Evolutionary conservation across 2,888 invertebrate species (phyloP).

Genomic region (Acrobasis suavella): DNA sequence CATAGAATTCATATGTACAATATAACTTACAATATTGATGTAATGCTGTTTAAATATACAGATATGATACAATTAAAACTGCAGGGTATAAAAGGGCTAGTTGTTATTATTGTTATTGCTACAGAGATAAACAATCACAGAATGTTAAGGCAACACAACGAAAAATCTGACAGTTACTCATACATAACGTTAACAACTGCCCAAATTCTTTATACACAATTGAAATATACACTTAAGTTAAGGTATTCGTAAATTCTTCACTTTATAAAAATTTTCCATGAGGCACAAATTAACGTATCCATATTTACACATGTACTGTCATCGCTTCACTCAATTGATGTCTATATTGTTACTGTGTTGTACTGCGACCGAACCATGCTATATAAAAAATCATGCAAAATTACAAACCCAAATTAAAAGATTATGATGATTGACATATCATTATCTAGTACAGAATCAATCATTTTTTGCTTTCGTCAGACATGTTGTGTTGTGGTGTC

Average conservation of each 20-base stretch:
- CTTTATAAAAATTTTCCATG: slow-evolving; percentile 17
- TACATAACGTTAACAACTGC: slow-evolving; percentile 14
- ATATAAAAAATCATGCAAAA: slow-evolving; percentile 2
- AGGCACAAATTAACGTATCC: slow-evolving; percentile 26
- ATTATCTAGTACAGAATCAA: no score
- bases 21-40: slow-evolving; percentile 14
- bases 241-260: slow-evolving; percentile 20
- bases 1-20: slow-evolving; percentile 22
- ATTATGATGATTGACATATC: background rate
- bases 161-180: slow-evolving; percentile 3
- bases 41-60: slow-evolving; percentile 16
- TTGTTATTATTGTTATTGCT: slow-evolving; percentile 11
- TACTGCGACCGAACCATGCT: background rate
- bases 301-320: slow-evolving; percentile 28
- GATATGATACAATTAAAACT: slow-evolving; percentile 16
- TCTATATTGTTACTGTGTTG: background rate
- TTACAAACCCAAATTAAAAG: background rate
- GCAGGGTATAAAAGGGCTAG: slow-evolving; percentile 12
- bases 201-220: slow-evolving; percentile 13
- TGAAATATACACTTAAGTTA: slow-evolving; percentile 31
- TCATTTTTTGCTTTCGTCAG: no score
- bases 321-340: background rate
- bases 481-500: no score
- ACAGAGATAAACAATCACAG: slow-evolving; percentile 16
- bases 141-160: slow-evolving; percentile 16